Evolutionary conservation across 2,888 invertebrate genomes (phyloP).

Genomic region (Heterodera filipjevi): DNA sequence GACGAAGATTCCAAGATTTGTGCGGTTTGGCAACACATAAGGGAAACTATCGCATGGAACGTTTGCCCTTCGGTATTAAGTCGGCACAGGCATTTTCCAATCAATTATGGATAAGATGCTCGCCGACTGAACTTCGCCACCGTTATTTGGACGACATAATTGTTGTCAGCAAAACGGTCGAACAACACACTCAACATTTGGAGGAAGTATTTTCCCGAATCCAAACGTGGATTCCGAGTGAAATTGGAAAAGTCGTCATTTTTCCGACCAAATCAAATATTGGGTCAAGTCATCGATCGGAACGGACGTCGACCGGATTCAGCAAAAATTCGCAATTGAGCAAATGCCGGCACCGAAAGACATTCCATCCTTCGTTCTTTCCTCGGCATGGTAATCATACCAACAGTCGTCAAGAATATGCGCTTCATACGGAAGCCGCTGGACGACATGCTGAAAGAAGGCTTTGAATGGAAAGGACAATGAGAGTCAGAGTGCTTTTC

Average conservation of each 20-base stretch:
- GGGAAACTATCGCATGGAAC: slow-evolving; percentile 43
- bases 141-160: slow-evolving; percentile 44
- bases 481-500: slow-evolving; percentile 39
- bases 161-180: slow-evolving; percentile 32
- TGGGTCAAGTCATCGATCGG: slow-evolving; percentile 42
- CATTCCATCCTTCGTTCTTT: slow-evolving; percentile 29
- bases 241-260: slow-evolving; percentile 47
- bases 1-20: slow-evolving; percentile 39
- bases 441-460: slow-evolving; percentile 42
- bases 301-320: slow-evolving; percentile 40
- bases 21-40: slow-evolving; percentile 47
- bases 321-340: slow-evolving; percentile 39
- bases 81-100: slow-evolving; percentile 46
- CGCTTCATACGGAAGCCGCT: slow-evolving; percentile 43
- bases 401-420: slow-evolving; percentile 31
- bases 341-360: slow-evolving; percentile 32
- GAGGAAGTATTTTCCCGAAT: slow-evolving; percentile 36
- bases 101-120: slow-evolving; percentile 44
- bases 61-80: slow-evolving; percentile 46
- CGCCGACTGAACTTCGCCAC: slow-evolving; percentile 31
- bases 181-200: slow-evolving; percentile 39
- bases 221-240: slow-evolving; percentile 41
- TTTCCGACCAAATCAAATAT: slow-evolving; percentile 37
- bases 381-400: slow-evolving; percentile 39
- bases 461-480: slow-evolving; percentile 40